A percentile compares a stretch with the other conserved stretches of the same genome.
Conservation (phyloP, 2,113 vertebrate species). For the Oenanthe melanoleuca region DNA sequence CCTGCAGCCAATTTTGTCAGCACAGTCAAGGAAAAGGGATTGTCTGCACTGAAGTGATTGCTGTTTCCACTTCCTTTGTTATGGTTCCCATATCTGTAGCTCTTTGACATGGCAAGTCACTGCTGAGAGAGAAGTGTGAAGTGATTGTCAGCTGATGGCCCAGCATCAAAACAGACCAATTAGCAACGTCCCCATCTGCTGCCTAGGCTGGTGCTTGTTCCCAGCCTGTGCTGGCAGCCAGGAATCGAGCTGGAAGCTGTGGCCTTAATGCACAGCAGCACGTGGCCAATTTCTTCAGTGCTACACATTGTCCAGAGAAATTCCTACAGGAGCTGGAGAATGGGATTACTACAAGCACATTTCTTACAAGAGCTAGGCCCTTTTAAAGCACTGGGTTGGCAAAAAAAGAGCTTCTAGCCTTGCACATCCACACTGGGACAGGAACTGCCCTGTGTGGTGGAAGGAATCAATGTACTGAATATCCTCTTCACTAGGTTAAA, state of each 20-base stretch:
- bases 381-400: background rate
- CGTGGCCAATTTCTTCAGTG: background rate
- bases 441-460: background rate
- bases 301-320: background rate
- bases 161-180: slow-evolving; percentile 13
- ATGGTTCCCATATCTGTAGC: background rate
- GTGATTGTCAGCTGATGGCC: background rate
- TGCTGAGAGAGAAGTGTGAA: background rate
- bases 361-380: background rate
- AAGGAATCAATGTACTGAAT: background rate
- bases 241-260: background rate
- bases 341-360: background rate
- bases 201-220: background rate
- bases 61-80: slow-evolving; percentile 7
- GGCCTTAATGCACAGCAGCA: background rate
- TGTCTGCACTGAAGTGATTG: background rate
- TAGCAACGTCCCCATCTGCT: slow-evolving; percentile 8
- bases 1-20: background rate
- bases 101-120: background rate
- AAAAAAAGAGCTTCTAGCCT: background rate
- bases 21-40: background rate
- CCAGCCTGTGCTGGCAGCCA: background rate
- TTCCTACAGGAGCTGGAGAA: background rate
- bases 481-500: background rate
- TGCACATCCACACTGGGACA: accelerated